Percentiles rank a stretch among this genome's conserved stretches.
Conservation (phyloP, 2,888 invertebrate genomes). For the Polymixis lichenea region DNA sequence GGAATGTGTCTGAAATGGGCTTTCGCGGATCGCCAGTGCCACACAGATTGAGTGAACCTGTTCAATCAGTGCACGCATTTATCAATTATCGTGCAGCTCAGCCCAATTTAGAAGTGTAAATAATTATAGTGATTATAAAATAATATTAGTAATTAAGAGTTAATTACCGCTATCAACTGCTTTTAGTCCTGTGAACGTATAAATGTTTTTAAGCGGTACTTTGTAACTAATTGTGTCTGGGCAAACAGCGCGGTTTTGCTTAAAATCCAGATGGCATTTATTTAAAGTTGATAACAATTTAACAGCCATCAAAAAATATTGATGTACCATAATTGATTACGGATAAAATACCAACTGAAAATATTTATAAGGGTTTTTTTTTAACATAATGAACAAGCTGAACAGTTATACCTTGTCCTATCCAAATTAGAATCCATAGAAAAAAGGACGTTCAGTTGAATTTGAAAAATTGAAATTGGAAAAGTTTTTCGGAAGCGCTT, state of each 20-base stretch:
- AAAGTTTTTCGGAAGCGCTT: too few relatives aligned
- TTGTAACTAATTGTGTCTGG: conserved; percentile 31
- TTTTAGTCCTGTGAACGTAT: not conserved
- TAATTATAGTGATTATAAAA: not conserved
- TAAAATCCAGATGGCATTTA: not conserved
- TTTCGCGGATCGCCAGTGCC: too few relatives aligned
- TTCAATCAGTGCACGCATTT: too few relatives aligned
- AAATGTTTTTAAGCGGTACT: conserved; percentile 22
- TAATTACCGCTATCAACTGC: not conserved
- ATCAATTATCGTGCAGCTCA: too few relatives aligned
- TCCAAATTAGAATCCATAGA: too few relatives aligned
- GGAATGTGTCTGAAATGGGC: too few relatives aligned
- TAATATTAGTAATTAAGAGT: not conserved
- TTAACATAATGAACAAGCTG: too few relatives aligned
- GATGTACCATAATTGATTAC: not conserved
- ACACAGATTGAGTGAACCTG: too few relatives aligned
- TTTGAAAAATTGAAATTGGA: too few relatives aligned
- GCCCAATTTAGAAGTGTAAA: not conserved
- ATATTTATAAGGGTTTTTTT: not conserved
- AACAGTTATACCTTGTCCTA: too few relatives aligned
- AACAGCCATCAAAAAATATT: not conserved
- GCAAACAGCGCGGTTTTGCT: not conserved
- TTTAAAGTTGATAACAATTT: not conserved
- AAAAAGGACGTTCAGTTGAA: too few relatives aligned
- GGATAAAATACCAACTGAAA: not conserved